A percentile compares a stretch with the other conserved stretches of the same genome.
Conservation (phyloP, 2,888 invertebrate species). For the Apamea monoglypha region DNA sequence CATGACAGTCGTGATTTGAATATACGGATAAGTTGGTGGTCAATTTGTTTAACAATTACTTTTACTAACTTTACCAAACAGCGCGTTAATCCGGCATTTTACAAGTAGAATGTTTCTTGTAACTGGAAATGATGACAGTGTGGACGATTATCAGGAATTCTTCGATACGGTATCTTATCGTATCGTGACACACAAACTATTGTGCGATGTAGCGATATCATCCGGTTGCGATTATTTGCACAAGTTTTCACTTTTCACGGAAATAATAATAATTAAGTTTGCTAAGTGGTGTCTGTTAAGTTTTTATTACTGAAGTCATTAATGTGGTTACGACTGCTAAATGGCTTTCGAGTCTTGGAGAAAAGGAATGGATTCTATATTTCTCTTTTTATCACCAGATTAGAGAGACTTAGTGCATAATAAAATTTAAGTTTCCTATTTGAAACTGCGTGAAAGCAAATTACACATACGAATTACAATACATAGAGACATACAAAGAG, state of each 20-base stretch:
- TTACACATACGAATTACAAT: background rate
- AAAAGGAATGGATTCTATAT: background rate
- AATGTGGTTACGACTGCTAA: background rate
- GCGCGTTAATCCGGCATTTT: background rate
- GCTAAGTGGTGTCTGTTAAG: background rate
- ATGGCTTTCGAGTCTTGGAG: background rate
- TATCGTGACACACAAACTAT: constrained; percentile 53
- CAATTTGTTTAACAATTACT: background rate
- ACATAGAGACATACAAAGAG: background rate
- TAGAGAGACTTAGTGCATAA: background rate
- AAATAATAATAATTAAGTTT: constrained; percentile 31
- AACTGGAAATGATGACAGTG: constrained; percentile 53
- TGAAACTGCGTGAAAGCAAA: background rate
- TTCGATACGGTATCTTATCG: constrained; percentile 64
- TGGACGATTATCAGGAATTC: constrained; percentile 59
- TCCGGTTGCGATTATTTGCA: constrained; percentile 37
- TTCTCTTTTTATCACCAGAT: background rate
- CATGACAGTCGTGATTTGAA: background rate
- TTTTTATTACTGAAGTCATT: constrained; percentile 18
- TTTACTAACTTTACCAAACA: background rate
- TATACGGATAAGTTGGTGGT: background rate
- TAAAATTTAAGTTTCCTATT: background rate
- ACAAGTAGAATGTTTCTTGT: constrained; percentile 29
- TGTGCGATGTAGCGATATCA: constrained; percentile 20
- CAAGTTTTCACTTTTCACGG: constrained; percentile 45